phyloP scores from a whole-genome alignment of 2,113 vertebrate genomes.

The Mionectes macconnelli region DNA sequence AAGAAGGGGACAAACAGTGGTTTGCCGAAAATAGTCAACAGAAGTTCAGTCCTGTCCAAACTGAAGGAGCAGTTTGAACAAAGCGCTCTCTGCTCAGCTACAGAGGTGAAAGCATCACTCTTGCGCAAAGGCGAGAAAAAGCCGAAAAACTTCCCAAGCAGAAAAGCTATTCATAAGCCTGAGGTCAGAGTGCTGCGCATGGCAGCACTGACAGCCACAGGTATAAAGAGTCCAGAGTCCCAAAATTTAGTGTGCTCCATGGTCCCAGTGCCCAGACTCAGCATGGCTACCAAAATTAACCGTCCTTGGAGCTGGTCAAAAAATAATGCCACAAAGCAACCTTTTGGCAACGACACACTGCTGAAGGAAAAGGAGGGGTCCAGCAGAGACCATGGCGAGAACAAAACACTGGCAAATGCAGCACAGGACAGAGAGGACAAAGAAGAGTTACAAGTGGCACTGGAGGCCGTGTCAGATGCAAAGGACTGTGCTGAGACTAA shows the following conservation, averaged over 20 bases:
- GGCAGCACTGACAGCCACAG: slow-evolving; percentile 44
- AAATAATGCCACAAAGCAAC: neutral
- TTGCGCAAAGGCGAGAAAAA: slow-evolving; percentile 19
- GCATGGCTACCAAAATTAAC: slow-evolving; percentile 62
- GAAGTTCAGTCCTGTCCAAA: slow-evolving; percentile 69
- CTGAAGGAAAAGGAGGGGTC: neutral
- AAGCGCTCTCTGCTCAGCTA: slow-evolving; percentile 62
- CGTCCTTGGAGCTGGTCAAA: slow-evolving; percentile 65
- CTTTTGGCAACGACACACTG: neutral
- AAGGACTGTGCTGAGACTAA: neutral
- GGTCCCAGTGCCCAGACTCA: slow-evolving; percentile 50
- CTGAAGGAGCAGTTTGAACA: slow-evolving; percentile 83
- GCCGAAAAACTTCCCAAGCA: neutral
- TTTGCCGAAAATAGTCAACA: slow-evolving; percentile 56
- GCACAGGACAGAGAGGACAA: neutral
- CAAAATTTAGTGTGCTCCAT: slow-evolving; percentile 60
- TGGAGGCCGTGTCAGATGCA: neutral
- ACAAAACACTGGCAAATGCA: neutral
- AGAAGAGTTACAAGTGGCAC: neutral
- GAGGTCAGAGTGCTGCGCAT: slow-evolving; percentile 43
- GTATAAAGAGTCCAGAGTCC: slow-evolving; percentile 23
- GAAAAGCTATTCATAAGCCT: slow-evolving; percentile 49
- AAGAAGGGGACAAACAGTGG: neutral
- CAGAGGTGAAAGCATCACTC: slow-evolving; percentile 7
- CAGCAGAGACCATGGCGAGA: neutral